A percentile compares a stretch with the other conserved stretches of the same genome.
phyloP scores from a whole-genome alignment of 2,113 vertebrate species.

The Otocyon megalotis region DNA sequence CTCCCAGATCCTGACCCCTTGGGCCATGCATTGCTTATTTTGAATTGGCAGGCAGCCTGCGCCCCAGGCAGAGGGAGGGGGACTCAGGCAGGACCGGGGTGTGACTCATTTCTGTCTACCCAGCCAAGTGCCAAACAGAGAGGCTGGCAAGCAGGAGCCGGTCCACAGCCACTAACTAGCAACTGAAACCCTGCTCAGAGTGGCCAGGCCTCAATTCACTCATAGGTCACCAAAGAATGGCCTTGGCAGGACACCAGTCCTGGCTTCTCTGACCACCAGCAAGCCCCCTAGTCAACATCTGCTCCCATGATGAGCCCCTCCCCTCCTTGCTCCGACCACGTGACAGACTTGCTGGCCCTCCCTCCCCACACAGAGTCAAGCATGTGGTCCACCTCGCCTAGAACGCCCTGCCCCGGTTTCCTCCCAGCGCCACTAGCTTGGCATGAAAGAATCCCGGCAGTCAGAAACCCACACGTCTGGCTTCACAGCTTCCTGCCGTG shows the following conservation, averaged over 20 bases:
- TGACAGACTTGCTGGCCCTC: neutral
- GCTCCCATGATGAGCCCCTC: neutral
- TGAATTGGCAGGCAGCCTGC: neutral
- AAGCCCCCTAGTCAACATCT: neutral
- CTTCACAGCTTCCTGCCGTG: neutral
- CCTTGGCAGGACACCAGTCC: neutral
- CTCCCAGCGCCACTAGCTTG: neutral
- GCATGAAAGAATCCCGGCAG: neutral
- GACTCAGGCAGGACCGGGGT: neutral
- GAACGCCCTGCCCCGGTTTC: fast-evolving
- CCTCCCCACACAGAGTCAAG: neutral
- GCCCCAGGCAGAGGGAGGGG: neutral
- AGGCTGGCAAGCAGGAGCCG: neutral
- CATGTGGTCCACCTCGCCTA: neutral
- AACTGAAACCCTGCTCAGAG: neutral
- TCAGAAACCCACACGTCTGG: neutral
- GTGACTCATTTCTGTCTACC: constrained; percentile 63
- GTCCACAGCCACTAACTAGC: neutral
- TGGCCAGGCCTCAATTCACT: neutral
- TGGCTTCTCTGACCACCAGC: neutral
- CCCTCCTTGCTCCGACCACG: neutral
- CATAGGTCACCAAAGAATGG: neutral
- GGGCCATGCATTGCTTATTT: neutral
- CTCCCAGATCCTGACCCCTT: neutral
- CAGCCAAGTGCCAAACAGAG: neutral